Evolutionary conservation across 2,888 invertebrate genomes (phyloP).

Genomic region (Abrostola triplasia): DNA sequence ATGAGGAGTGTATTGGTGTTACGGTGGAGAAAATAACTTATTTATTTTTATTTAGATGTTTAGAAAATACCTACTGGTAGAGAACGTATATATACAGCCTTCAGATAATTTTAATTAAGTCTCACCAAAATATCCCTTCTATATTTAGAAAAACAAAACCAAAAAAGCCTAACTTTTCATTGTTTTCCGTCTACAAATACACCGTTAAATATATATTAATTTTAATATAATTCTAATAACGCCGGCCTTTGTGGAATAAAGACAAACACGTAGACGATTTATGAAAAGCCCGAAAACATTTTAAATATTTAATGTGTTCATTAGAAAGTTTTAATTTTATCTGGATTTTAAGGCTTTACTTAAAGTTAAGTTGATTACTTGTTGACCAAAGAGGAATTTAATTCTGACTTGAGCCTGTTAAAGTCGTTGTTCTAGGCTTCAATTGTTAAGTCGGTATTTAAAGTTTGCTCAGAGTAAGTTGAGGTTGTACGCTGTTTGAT

Average conservation of each 20-base stretch:
- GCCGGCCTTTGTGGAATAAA: neutral
- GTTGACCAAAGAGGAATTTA: constrained; percentile 40
- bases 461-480: neutral
- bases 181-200: constrained; percentile 1
- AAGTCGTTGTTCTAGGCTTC: constrained; percentile 19
- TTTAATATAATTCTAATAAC: constrained; percentile 1
- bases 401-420: constrained; percentile 23
- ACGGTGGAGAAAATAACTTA: too few species aligned
- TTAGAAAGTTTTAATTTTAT: constrained; percentile 49
- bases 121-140: neutral
- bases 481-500: neutral
- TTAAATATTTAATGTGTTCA: constrained; percentile 43
- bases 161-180: neutral
- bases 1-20: too few species aligned
- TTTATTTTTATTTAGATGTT: too few species aligned
- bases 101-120: neutral
- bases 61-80: too few species aligned
- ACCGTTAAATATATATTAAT: neutral
- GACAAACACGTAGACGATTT: constrained; percentile 16
- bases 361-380: constrained; percentile 47
- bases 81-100: too few species aligned
- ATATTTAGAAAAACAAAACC: neutral
- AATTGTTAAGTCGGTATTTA: constrained; percentile 13
- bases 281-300: constrained; percentile 26
- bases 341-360: constrained; percentile 34